Conservation (phyloP, 2,888 invertebrate genomes). For the Eupelmus urozonus region DNA sequence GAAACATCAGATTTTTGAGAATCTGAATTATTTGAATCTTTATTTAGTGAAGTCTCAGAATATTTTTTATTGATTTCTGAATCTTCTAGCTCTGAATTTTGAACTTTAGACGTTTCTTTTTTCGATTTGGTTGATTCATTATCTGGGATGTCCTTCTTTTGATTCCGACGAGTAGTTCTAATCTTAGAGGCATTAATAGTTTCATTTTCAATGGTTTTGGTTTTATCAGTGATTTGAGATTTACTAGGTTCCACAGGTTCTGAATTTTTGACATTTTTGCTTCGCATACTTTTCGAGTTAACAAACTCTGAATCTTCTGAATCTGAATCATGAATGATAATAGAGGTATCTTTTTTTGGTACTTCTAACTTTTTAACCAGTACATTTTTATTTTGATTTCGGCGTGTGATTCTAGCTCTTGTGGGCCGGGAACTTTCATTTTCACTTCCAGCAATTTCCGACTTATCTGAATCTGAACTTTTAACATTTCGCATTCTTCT, state of each 20-base stretch:
- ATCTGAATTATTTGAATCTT: background rate
- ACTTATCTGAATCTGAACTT: slow-evolving; percentile 14
- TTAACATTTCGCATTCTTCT: background rate
- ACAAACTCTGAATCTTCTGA: slow-evolving; percentile 13
- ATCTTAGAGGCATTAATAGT: background rate
- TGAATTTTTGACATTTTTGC: background rate
- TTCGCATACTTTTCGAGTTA: slow-evolving; percentile 3
- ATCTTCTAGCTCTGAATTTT: slow-evolving; percentile 4
- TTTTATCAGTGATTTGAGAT: background rate
- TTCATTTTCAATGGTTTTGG: background rate
- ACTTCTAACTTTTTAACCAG: background rate
- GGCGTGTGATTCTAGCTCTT: slow-evolving; percentile 7
- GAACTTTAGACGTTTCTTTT: background rate
- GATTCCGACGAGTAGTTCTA: background rate
- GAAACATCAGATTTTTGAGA: background rate
- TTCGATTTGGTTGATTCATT: background rate
- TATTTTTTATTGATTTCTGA: background rate
- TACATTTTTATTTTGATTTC: slow-evolving; percentile 10
- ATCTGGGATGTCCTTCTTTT: background rate
- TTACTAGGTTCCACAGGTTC: background rate
- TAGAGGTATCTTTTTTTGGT: background rate
- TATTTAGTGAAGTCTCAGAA: background rate
- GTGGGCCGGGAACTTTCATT: background rate
- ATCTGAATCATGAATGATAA: slow-evolving; percentile 36
- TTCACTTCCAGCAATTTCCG: background rate